Percentiles rank a stretch among this genome's conserved stretches.
These are phyloP conservation scores for Phyllostomus discolor DNA, from an alignment of 2,113 vertebrate species.

Conservation along the genomic window DNA sequence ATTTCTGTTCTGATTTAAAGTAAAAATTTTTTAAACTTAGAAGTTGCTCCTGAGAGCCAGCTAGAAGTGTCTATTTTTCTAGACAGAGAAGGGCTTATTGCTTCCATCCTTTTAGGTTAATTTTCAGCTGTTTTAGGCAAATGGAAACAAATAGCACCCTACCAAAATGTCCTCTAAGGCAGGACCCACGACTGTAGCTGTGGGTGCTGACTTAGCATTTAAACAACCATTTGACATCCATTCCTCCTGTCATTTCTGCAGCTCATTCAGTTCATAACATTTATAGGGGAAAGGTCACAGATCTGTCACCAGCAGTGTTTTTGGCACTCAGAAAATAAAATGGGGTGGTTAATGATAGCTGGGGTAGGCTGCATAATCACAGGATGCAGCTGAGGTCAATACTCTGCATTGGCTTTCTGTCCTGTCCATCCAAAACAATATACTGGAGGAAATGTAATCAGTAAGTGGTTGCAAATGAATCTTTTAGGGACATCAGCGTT, in stretches of 20 bases:
- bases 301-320: conserved; percentile 58
- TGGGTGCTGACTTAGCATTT: background rate
- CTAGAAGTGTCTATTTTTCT: background rate
- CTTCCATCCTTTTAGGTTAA: background rate
- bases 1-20: background rate
- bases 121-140: background rate
- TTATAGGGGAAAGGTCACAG: conserved; percentile 69
- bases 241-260: conserved; percentile 51
- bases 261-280: conserved; percentile 42
- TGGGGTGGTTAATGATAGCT: conserved; percentile 73
- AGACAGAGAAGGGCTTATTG: background rate
- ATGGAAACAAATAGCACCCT: background rate
- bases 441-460: conserved; percentile 85
- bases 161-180: conserved; percentile 28
- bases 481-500: conserved; percentile 83
- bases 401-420: conserved; percentile 85
- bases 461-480: conserved; percentile 91
- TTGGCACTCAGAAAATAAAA: conserved; percentile 73
- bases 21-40: background rate
- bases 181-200: background rate
- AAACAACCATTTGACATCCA: conserved; percentile 43
- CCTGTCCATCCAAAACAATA: conserved; percentile 87
- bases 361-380: conserved; percentile 77
- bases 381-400: conserved; percentile 86
- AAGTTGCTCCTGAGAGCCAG: background rate